Conservation (phyloP, 2,113 vertebrate genomes). For the Myotis yumanensis region DNA sequence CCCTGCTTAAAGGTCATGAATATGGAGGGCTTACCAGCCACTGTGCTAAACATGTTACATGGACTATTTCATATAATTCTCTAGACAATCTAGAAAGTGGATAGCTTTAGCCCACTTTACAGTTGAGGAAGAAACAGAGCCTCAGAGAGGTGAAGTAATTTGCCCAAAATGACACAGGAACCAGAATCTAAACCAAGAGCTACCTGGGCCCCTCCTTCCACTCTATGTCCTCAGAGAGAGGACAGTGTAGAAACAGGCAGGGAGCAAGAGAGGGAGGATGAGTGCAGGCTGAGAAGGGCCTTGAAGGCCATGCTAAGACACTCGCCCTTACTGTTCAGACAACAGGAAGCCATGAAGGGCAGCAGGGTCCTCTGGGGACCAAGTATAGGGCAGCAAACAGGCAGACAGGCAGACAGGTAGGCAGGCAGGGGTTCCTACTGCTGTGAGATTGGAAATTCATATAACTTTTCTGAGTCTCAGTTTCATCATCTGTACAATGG, state of each 20-base stretch:
- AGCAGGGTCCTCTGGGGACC: neutral
- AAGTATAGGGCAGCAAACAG: rapidly evolving
- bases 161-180: neutral
- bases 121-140: slow-evolving; percentile 24
- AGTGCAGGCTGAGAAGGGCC: neutral
- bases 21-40: neutral
- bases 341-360: neutral
- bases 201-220: neutral
- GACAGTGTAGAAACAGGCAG: neutral
- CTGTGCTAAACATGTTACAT: neutral
- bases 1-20: neutral
- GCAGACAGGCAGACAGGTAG: no score
- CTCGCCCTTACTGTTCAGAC: neutral
- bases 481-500: neutral
- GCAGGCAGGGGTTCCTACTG: neutral
- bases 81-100: neutral
- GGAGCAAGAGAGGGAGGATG: neutral
- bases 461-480: neutral
- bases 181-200: neutral
- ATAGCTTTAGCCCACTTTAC: neutral
- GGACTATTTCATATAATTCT: neutral
- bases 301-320: neutral
- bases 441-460: neutral
- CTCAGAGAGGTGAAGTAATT: neutral
- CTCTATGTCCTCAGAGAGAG: neutral